Base-by-base conservation (phyloP, 2,888 invertebrate genomes). In the Metopia argyrocephala region DNA sequence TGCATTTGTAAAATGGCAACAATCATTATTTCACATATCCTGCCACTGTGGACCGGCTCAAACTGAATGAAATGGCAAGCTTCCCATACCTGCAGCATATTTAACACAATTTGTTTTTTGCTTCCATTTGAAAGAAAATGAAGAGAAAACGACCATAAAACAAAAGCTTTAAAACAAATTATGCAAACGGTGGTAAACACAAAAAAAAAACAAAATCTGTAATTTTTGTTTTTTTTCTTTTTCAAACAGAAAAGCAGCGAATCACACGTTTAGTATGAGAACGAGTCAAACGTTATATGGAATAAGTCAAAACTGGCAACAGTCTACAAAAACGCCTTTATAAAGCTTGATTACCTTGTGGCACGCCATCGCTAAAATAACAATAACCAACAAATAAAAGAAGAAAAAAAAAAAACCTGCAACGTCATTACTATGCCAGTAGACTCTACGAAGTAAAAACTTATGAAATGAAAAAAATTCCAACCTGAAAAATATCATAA, bases 261-360 rank as follows among this genome's bases (percentile, higher is more conserved):
- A 81, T 75, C 84, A 84, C 70, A 71, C 54, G 79, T 66, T 75
- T 25, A 74, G 56, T 61, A 59, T 61, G 48, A 48, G 57, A 23
- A 31, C 7, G 27, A 50, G 20, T 62, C n/a, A 50, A 38, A 69
- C 45, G 61, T 21, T 68, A 21, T 31, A 31, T 31, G 28, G 38
- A 38, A 38, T 38, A 74, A 78, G 73, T 69, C 76, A 70, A 73
- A 79, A 75, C 79, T 78, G 62, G 76, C 70, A 79, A 78, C 71
- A 75, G 78, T 74, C 73, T 78, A 62, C 83, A 83, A 82, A 78
- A 76, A 83, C 83, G 85, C 84, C 85, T 84, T 84, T 57, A 84
- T 76, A 62, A 75, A 75, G 82, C 82, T 83, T 85, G 82, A 85
- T 85, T 85, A 76, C 83, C 82, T 79, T 79, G 79, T 83, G 79